Evolutionary conservation across 2,888 invertebrate species (phyloP).

Genomic region (Sicus ferrugineus): DNA sequence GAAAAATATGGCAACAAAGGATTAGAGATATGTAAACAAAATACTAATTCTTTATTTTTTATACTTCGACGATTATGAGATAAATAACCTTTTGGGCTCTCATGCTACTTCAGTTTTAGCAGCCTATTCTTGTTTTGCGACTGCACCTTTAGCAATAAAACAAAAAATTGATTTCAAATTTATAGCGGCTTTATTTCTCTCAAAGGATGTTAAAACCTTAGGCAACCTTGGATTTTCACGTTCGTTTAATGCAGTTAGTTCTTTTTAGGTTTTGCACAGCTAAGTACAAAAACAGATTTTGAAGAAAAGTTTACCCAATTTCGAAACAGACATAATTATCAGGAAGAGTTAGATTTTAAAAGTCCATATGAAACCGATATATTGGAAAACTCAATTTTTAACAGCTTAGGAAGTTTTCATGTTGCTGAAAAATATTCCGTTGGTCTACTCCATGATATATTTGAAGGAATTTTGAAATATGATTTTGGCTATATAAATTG

Average conservation of each 20-base stretch:
- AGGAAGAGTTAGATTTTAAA: neutral
- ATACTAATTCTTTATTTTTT: no score
- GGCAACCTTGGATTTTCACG: constrained; percentile 29
- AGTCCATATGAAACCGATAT: constrained; percentile 10
- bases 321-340: constrained; percentile 13
- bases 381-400: constrained; percentile 15
- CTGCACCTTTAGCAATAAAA: constrained; percentile 13
- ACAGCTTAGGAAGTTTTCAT: constrained; percentile 18
- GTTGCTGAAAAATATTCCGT: neutral
- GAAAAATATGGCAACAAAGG: constrained; percentile 11
- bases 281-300: neutral
- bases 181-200: constrained; percentile 28
- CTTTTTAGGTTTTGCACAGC: constrained; percentile 1
- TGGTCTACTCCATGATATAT: neutral
- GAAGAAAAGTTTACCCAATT: constrained; percentile 9
- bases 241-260: constrained; percentile 27
- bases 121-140: constrained; percentile 28
- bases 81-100: constrained; percentile 31
- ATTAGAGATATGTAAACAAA: no score
- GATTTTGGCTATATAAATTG: constrained; percentile 21
- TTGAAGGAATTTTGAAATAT: constrained; percentile 19
- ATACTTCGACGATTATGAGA: no score
- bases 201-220: constrained; percentile 24
- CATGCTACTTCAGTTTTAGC: constrained; percentile 12
- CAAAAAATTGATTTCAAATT: constrained; percentile 12